Conservation (phyloP, 2,888 invertebrate species). For the Cinara cedri region DNA sequence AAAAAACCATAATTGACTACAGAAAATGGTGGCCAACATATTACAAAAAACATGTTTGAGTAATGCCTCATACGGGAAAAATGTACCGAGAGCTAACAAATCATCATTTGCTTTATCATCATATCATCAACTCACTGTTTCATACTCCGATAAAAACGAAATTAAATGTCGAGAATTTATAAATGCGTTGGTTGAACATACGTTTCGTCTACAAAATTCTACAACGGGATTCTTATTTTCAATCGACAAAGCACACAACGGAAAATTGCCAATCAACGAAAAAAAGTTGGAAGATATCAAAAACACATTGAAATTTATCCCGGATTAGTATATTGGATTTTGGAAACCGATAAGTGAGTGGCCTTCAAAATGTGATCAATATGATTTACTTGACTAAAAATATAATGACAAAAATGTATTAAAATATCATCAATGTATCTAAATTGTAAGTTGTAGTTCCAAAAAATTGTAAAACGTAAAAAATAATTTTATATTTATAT, state of each 20-base stretch:
- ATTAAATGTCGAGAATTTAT: no score
- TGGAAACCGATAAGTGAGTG: conserved; percentile 29
- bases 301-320: conserved; percentile 15
- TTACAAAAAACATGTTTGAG: conserved; percentile 29
- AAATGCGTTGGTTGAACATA: conserved; percentile 4
- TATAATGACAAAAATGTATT: conserved; percentile 24
- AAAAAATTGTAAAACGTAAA: no score
- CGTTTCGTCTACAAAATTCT: conserved; percentile 18
- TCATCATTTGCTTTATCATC: conserved; percentile 13
- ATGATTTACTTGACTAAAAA: conserved; percentile 32
- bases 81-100: conserved; percentile 13
- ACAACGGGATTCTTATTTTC: conserved; percentile 21
- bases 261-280: conserved; percentile 22
- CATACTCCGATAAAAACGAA: neutral
- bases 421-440: no score
- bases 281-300: conserved; percentile 22
- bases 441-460: no score
- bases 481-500: no score
- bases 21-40: no score
- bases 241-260: conserved; percentile 19
- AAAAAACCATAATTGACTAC: no score
- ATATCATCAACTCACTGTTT: neutral
- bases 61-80: conserved; percentile 32
- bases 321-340: conserved; percentile 20
- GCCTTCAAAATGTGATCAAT: conserved; percentile 29